These are phyloP conservation scores for Carassius auratus DNA, from an alignment of 2,113 vertebrate species.

Conservation along the genomic window DNA sequence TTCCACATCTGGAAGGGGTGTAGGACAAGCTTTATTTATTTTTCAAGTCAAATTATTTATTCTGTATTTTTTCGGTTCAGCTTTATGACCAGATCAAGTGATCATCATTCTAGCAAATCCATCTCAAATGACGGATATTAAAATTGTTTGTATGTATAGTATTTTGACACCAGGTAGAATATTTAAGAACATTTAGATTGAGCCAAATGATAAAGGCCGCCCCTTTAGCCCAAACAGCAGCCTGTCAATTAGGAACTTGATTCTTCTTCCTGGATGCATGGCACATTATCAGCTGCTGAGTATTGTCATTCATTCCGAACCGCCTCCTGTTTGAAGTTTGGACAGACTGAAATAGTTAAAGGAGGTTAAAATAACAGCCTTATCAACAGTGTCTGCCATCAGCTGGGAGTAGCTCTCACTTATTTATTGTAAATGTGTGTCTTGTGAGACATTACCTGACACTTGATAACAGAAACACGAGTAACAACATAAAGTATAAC, in stretches of 20 bases:
- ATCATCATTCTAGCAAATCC: background rate
- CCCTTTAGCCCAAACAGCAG: background rate
- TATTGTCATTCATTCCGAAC: slow-evolving; percentile 46
- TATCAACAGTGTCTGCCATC: slow-evolving; percentile 10
- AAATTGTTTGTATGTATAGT: background rate
- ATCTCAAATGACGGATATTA: background rate
- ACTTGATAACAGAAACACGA: background rate
- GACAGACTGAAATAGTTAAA: slow-evolving; percentile 29
- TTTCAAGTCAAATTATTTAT: background rate
- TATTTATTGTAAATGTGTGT: slow-evolving; percentile 18
- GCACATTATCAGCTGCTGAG: slow-evolving; percentile 49
- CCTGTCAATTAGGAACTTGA: background rate
- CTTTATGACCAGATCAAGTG: background rate
- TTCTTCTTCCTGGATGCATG: slow-evolving; percentile 9
- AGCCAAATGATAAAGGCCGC: background rate
- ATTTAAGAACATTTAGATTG: background rate
- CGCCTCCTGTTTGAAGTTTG: slow-evolving; percentile 13
- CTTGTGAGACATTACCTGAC: background rate
- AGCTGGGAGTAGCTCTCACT: slow-evolving; percentile 1
- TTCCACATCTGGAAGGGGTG: slow-evolving; percentile 3
- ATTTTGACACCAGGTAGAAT: background rate
- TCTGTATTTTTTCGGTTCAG: background rate
- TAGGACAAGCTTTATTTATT: background rate
- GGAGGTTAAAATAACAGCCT: slow-evolving; percentile 3
- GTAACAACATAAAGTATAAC: background rate